Evolutionary conservation across 2,797 vertebrate species (phyloP), one percentile per base, ranked within the genome.

Genomic region (Ptychadena robeensis): DNA sequence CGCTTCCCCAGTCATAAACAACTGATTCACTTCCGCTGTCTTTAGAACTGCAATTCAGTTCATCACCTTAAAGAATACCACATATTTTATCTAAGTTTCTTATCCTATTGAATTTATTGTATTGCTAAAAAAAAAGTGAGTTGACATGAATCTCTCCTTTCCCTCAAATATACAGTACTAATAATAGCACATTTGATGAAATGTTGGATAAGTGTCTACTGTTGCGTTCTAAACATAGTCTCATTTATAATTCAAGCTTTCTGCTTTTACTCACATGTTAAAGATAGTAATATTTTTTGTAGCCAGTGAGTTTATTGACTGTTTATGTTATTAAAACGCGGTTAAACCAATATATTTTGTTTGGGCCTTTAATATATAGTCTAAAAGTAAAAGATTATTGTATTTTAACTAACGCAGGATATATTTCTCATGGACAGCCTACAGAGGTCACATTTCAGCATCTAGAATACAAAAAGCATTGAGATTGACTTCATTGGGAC

Each of bases 221-320:
- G n/a, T 64, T 78, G 81, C 35, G 35, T 65, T 65, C 67, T 78
- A 83, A 83, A 83, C 72, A 78, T 83, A 78, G 59, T 14, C 74
- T 83, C 40, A 83, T 83, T 28, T 83, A 83, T 83, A 65, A 79
- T 83, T 83, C 61, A 83, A 57, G 68, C 53, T 14, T 40, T 71
- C 31, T 65, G 67, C 81, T 83, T 57, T 34, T 27, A 77, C 66
- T 82, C 72, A 48, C 67, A 82, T 34, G 57, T 77, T 82, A 66
- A 70, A 72, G 59, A 73, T 74, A 72, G 64, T 67, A 82, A 61
- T 82, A 31, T 72, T 71, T 83, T 82, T 78, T 44, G 31, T 78
- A 78, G 31, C 38, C 57, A 66, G 73, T 57, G 67, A 83, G 72
- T 78, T 70, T 34, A 76, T 82, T 72, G 63, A 69, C 80, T 68